Evolutionary conservation across 2,113 vertebrate genomes (phyloP).

Genomic region (Shinisaurus crocodilurus): DNA sequence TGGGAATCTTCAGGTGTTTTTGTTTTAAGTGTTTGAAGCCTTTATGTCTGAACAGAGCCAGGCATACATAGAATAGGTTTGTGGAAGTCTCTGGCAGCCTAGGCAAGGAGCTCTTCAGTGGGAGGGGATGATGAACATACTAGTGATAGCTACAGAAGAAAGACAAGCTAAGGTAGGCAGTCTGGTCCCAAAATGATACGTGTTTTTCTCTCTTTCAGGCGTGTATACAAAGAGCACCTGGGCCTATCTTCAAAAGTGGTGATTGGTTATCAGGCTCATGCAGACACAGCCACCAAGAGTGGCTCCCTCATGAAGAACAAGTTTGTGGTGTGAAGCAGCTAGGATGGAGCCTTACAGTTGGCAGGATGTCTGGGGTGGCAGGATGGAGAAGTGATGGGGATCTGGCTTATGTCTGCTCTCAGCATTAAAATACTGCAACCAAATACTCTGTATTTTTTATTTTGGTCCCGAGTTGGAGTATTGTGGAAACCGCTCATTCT

Average conservation of each 20-base stretch:
- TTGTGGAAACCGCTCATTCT: too few species aligned
- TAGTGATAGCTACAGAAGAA: background rate
- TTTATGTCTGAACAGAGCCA: background rate
- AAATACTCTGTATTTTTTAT: background rate
- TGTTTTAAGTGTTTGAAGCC: background rate
- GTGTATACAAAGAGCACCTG: constrained; percentile 83
- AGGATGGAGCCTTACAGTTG: background rate
- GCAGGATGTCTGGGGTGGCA: too few species aligned
- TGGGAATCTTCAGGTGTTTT: background rate
- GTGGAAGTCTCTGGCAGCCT: background rate
- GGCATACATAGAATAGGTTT: background rate
- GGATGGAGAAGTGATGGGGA: background rate
- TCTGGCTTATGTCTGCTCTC: background rate
- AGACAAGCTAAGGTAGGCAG: background rate
- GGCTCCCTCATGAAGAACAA: constrained; percentile 83
- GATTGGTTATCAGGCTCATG: constrained; percentile 87
- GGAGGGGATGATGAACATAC: background rate
- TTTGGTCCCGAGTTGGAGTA: background rate
- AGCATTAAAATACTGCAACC: constrained; percentile 46
- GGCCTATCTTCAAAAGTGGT: constrained; percentile 81
- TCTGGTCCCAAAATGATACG: background rate
- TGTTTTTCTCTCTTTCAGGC: constrained; percentile 66
- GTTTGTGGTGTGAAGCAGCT: constrained; percentile 81
- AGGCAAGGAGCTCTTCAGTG: background rate
- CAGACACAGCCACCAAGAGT: constrained; percentile 87